phyloP scores from a whole-genome alignment of 2,888 invertebrate species.

The Acleris literana region DNA sequence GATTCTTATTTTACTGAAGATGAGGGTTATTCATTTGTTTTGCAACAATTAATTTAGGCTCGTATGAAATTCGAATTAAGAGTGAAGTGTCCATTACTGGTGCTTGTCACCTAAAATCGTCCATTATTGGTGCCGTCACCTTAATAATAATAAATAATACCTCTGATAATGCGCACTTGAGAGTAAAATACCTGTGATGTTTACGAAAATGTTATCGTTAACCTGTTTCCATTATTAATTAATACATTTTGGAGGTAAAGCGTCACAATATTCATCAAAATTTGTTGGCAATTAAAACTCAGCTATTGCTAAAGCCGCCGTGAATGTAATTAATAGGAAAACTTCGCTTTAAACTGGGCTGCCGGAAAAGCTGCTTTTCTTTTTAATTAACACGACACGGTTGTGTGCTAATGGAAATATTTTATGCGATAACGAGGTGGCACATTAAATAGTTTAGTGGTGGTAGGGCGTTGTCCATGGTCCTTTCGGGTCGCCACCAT shows the following conservation, averaged over 20 bases:
- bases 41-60: no score
- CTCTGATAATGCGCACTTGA: no score
- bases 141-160: no score
- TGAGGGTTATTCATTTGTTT: no score
- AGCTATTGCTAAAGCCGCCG: constrained; percentile 3
- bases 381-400: constrained; percentile 25
- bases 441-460: background rate
- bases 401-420: constrained; percentile 10
- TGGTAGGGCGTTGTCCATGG: no score
- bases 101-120: no score
- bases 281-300: constrained; percentile 20
- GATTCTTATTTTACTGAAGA: no score
- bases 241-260: background rate
- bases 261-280: background rate
- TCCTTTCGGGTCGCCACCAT: no score
- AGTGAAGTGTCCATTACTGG: no score
- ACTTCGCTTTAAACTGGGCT: constrained; percentile 11
- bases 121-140: no score
- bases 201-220: background rate
- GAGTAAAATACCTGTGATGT: no score
- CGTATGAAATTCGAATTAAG: no score
- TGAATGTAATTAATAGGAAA: constrained; percentile 18
- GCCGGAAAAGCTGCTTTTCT: constrained; percentile 24
- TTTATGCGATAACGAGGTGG: constrained; percentile 14
- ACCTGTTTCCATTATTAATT: background rate